phyloP scores from a whole-genome alignment of 2,113 vertebrate species.

The Nyctibius bracteatus region DNA sequence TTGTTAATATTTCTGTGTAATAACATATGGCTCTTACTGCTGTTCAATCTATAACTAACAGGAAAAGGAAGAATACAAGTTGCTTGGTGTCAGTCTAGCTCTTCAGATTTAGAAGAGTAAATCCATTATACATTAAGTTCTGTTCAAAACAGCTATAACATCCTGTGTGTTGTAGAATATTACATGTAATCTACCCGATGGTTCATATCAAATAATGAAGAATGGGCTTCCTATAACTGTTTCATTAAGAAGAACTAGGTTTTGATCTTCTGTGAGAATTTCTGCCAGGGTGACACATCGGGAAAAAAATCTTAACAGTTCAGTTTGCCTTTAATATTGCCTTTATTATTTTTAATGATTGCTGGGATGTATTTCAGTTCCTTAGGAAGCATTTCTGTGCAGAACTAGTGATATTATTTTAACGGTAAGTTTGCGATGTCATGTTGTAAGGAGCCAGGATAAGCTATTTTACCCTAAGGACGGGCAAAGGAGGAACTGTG shows the following conservation, averaged over 20 bases:
- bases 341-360: slow-evolving; percentile 13
- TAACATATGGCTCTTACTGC: background rate
- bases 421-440: background rate
- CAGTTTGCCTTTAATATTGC: background rate
- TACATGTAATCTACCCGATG: background rate
- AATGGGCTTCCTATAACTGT: background rate
- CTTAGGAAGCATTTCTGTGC: background rate
- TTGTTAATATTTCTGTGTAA: background rate
- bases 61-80: background rate
- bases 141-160: background rate
- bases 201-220: background rate
- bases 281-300: background rate
- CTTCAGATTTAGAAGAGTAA: background rate
- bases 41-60: background rate
- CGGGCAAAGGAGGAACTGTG: background rate
- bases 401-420: background rate
- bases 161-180: background rate
- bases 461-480: background rate
- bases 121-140: background rate
- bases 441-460: background rate
- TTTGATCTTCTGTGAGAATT: background rate
- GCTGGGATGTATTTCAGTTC: background rate
- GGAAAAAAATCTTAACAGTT: background rate
- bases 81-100: background rate
- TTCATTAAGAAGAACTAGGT: background rate